These are phyloP conservation scores for Autographa gamma DNA, from an alignment of 2,888 invertebrate species.

Conservation along the genomic window DNA sequence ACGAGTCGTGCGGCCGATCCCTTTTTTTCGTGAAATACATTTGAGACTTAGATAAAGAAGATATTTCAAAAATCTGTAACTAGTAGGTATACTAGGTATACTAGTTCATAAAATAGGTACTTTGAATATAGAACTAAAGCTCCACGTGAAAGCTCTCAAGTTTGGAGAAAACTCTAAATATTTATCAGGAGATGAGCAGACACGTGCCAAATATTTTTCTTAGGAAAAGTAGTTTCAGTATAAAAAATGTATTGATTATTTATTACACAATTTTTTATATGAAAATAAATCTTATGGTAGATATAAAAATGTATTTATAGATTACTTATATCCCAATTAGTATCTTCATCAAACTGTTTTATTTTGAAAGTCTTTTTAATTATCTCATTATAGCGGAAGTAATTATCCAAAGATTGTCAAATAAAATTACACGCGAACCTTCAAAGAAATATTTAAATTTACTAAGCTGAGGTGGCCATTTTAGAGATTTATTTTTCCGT, in stretches of 20 bases:
- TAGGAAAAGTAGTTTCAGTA: neutral
- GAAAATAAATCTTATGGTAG: neutral
- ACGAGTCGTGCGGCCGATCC: neutral
- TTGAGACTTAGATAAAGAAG: neutral
- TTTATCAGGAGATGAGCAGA: neutral
- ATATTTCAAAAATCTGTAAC: neutral
- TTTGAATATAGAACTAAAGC: neutral
- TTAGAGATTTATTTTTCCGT: slow-evolving; percentile 36
- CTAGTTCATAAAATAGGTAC: neutral
- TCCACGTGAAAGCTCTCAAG: neutral
- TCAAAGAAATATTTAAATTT: slow-evolving; percentile 41
- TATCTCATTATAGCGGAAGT: slow-evolving; percentile 21
- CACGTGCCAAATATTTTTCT: neutral
- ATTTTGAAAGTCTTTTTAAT: neutral
- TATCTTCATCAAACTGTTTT: neutral
- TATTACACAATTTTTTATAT: too few species aligned
- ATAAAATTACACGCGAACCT: slow-evolving; percentile 26
- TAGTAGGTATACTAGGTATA: too few species aligned
- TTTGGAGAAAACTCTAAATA: neutral
- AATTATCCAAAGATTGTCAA: slow-evolving; percentile 36
- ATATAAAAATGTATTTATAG: neutral
- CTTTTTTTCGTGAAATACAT: neutral
- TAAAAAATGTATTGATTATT: neutral
- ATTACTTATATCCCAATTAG: too few species aligned
- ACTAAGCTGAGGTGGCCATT: slow-evolving; percentile 27